A percentile compares a stretch with the other conserved stretches of the same genome.
phyloP scores from a whole-genome alignment of 2,888 invertebrate genomes.

The Exephanes ischioxanthus region DNA sequence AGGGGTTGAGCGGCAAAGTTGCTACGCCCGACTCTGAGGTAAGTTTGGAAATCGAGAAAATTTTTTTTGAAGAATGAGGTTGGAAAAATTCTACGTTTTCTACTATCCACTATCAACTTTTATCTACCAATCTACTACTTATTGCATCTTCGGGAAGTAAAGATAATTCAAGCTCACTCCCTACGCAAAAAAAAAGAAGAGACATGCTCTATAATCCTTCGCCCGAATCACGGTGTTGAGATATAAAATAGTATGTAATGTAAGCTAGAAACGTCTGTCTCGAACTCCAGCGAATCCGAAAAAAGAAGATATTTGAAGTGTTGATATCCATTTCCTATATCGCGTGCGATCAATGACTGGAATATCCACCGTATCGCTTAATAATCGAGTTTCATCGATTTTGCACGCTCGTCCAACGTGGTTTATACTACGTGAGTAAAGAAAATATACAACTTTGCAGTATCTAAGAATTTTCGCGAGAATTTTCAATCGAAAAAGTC shows the following conservation, averaged over 20 bases:
- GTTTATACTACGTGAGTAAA: constrained; percentile 34
- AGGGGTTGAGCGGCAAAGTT: background rate
- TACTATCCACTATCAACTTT: constrained; percentile 6
- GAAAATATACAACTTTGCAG: constrained; percentile 3
- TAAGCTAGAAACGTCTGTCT: background rate
- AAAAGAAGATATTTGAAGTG: background rate
- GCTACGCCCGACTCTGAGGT: background rate
- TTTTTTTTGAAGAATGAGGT: background rate
- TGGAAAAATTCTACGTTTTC: constrained; percentile 1
- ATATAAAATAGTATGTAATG: constrained; percentile 4
- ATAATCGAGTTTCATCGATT: constrained; percentile 26
- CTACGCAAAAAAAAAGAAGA: constrained; percentile 13
- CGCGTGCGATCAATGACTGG: constrained; percentile 13
- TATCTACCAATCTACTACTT: constrained; percentile 12
- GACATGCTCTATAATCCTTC: background rate
- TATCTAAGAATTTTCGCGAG: constrained; percentile 36
- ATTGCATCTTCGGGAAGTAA: constrained; percentile 6
- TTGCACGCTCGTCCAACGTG: constrained; percentile 53
- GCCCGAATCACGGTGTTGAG: constrained; percentile 9
- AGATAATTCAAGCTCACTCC: constrained; percentile 10
- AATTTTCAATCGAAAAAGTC: constrained; percentile 19
- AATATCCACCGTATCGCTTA: constrained; percentile 22
- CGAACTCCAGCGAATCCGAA: background rate
- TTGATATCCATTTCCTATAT: background rate
- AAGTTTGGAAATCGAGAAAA: background rate